A percentile compares a stretch with the other conserved stretches of the same genome.
These are phyloP conservation scores for Oligia fasciuncula DNA, from an alignment of 2,888 invertebrate species.

Conservation along the genomic window DNA sequence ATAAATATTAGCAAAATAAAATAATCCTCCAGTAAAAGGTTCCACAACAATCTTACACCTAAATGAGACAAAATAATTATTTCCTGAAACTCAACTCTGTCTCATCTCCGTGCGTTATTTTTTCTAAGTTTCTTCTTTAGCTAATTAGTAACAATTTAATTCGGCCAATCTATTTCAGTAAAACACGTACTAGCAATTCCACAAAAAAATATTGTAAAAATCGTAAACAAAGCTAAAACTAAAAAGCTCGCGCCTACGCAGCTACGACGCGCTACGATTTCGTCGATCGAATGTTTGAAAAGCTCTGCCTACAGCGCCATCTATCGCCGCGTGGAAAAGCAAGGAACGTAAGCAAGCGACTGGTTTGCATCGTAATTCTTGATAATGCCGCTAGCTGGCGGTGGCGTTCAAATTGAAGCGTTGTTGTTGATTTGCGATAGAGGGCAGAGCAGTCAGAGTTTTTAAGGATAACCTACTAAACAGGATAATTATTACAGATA, in stretches of 20 bases:
- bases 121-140: neutral
- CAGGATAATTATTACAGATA: neutral
- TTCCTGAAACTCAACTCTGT: neutral
- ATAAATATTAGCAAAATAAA: neutral
- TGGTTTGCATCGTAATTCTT: constrained; percentile 59
- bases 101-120: neutral
- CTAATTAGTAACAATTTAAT: neutral
- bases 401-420: constrained; percentile 17
- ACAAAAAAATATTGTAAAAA: constrained; percentile 23
- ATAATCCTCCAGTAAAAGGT: neutral
- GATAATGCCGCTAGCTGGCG: constrained; percentile 71
- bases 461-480: neutral
- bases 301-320: constrained; percentile 75
- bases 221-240: constrained; percentile 65
- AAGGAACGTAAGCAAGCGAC: neutral
- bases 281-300: constrained; percentile 10
- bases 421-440: constrained; percentile 65
- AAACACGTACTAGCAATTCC: constrained; percentile 1
- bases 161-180: constrained; percentile 26
- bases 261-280: constrained; percentile 44
- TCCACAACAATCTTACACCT: neutral
- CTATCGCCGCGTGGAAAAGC: constrained; percentile 65
- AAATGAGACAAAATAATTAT: neutral
- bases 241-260: constrained; percentile 53
- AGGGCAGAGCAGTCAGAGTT: constrained; percentile 65